Conservation (phyloP, 1,140 invertebrate genomes). For the Contarinia nasturtii region DNA sequence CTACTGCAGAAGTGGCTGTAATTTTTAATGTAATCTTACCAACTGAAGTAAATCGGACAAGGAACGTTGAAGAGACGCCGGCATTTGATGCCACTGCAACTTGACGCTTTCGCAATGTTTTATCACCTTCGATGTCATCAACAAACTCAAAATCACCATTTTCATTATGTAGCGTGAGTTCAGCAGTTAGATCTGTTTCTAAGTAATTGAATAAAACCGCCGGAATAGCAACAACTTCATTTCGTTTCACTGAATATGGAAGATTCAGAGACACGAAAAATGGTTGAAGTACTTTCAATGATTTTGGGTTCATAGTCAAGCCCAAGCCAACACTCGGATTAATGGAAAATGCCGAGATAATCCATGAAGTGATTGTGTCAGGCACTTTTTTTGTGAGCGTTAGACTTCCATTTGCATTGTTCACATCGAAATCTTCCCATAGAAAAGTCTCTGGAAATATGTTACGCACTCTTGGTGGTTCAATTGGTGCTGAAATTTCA, state of each 20-base stretch:
- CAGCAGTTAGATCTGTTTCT: constrained; percentile 50
- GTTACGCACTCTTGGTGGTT: constrained; percentile 8
- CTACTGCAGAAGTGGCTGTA: constrained; percentile 40
- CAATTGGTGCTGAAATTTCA: neutral
- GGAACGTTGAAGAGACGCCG: constrained; percentile 52
- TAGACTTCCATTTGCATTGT: constrained; percentile 7
- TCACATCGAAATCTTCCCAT: neutral
- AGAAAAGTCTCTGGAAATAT: neutral
- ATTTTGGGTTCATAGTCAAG: constrained; percentile 46
- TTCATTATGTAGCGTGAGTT: constrained; percentile 66
- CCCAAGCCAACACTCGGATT: constrained; percentile 70
- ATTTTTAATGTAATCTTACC: constrained; percentile 57
- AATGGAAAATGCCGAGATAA: constrained; percentile 80
- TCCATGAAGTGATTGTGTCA: constrained; percentile 83
- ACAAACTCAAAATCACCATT: constrained; percentile 65
- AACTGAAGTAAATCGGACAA: constrained; percentile 54
- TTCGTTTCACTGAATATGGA: constrained; percentile 70
- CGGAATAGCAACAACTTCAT: constrained; percentile 24
- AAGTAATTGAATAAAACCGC: constrained; percentile 21
- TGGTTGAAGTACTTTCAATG: constrained; percentile 68
- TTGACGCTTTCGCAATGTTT: neutral
- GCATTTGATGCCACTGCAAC: constrained; percentile 36
- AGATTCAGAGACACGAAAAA: constrained; percentile 68
- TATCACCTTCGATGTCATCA: constrained; percentile 21
- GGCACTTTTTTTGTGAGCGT: constrained; percentile 40